phyloP scores from a whole-genome alignment of 2,888 invertebrate genomes.

The Apantesis nais region DNA sequence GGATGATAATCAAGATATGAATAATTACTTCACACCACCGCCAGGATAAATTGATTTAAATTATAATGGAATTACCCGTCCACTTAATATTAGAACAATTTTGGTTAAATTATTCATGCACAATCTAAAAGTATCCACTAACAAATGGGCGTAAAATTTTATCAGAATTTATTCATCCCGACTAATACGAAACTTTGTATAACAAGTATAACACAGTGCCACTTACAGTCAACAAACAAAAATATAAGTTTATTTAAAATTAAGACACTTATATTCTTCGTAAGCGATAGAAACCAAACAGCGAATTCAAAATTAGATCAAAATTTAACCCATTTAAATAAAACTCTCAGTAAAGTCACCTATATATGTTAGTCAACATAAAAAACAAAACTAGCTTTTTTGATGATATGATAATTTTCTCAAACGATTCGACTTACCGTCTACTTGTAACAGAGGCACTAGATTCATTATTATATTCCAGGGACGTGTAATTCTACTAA shows the following conservation, averaged over 20 bases:
- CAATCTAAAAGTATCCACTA: not conserved
- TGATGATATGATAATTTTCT: not conserved
- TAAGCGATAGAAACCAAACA: not conserved
- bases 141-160: not conserved
- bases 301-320: not conserved
- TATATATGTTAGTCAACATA: too few relatives aligned
- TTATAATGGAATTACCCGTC: constrained; percentile 4
- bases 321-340: constrained; percentile 15
- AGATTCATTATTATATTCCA: constrained; percentile 58
- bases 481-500: constrained; percentile 28
- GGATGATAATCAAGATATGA: not conserved
- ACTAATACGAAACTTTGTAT: not conserved
- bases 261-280: not conserved
- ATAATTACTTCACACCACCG: not conserved
- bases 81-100: not conserved
- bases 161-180: not conserved
- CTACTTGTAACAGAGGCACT: constrained; percentile 59
- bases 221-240: not conserved
- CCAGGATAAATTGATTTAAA: not conserved
- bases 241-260: not conserved
- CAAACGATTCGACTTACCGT: constrained; percentile 52
- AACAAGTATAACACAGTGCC: not conserved
- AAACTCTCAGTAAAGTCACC: constrained; percentile 1
- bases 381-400: not conserved
- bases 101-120: not conserved